Evolutionary conservation across 2,113 vertebrate genomes (phyloP).

Genomic region (Apteryx mantelli): DNA sequence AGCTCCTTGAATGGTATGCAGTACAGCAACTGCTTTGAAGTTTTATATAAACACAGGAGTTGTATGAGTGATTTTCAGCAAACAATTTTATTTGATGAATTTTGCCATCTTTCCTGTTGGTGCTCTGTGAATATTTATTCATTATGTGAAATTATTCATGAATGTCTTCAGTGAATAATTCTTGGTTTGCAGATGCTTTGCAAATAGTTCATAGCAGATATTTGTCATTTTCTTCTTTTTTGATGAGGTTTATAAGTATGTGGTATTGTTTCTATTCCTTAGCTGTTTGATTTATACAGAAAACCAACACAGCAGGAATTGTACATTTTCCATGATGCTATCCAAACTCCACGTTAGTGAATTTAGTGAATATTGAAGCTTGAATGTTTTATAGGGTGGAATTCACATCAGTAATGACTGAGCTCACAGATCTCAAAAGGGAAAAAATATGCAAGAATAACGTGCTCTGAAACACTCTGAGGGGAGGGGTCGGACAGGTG

Average conservation of each 20-base stretch:
- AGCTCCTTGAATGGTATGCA: neutral
- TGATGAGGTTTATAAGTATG: neutral
- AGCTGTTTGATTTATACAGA: neutral
- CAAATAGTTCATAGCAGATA: neutral
- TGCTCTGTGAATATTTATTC: slow-evolving; percentile 26
- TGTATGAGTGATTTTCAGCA: neutral
- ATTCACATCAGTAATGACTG: slow-evolving; percentile 13
- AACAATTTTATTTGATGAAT: slow-evolving; percentile 38
- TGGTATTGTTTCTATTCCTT: neutral
- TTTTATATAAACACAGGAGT: neutral
- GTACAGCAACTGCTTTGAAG: neutral
- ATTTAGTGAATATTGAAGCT: neutral
- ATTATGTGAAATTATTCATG: slow-evolving; percentile 26
- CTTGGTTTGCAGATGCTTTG: neutral
- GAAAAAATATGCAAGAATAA: neutral
- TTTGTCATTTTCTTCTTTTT: neutral
- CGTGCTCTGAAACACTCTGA: neutral
- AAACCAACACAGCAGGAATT: slow-evolving; percentile 10
- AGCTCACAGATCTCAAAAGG: neutral
- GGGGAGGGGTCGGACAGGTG: rapidly evolving
- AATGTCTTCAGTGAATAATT: slow-evolving; percentile 28
- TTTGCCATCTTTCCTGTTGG: neutral
- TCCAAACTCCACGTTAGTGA: slow-evolving; percentile 18
- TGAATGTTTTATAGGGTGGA: neutral
- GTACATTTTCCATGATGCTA: neutral